Evolutionary conservation across 2,888 invertebrate species (phyloP).

Genomic region (Tineola bisselliella): DNA sequence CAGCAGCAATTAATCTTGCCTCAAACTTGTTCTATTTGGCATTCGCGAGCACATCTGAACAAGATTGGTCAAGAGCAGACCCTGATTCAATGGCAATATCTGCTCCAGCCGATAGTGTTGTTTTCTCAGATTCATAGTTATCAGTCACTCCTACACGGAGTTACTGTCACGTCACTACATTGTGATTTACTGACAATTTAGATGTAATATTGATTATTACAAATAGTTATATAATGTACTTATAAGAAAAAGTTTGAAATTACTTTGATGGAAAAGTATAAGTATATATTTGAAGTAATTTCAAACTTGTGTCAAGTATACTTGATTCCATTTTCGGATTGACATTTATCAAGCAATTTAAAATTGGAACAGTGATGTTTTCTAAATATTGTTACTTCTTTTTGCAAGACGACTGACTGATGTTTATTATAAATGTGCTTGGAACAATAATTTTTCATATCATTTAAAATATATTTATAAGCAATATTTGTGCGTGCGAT

Average conservation of each 20-base stretch:
- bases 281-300: background rate
- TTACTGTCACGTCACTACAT: background rate
- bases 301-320: too few species aligned
- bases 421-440: background rate
- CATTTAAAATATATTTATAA: background rate
- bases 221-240: background rate
- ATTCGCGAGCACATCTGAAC: conserved; percentile 82
- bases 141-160: background rate
- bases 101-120: conserved; percentile 49
- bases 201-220: background rate
- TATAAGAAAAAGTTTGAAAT: background rate
- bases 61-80: conserved; percentile 62
- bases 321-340: too few species aligned
- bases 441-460: too few species aligned
- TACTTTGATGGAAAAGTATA: background rate
- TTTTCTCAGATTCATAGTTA: conserved; percentile 49
- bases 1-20: conserved; percentile 78
- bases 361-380: background rate
- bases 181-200: background rate
- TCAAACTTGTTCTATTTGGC: conserved; percentile 81
- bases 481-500: background rate
- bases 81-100: conserved; percentile 39
- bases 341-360: too few species aligned
- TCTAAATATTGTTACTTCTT: too few species aligned
- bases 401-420: background rate